Base-by-base conservation (phyloP, 2,113 vertebrate species). In the Equus quagga region DNA sequence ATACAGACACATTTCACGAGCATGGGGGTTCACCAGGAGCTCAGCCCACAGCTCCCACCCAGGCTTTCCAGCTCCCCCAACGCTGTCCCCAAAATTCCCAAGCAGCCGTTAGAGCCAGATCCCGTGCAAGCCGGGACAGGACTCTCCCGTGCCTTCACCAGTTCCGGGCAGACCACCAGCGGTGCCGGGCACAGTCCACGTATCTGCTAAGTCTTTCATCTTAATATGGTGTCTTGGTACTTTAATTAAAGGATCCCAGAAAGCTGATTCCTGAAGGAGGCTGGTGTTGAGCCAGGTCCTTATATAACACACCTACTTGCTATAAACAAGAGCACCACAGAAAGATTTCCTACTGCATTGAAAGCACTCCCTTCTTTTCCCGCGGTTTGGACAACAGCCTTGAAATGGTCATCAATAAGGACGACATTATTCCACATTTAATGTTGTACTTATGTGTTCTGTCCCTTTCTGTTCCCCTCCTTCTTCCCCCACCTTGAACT, bases 171-270 rank as follows among this genome's bases (percentile, higher is more conserved):
- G 86, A 84, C 81, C 92, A 95, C 85, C 56, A 15, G 56, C 89
- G 4, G 65, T 18, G n/a, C 70, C 26, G 36, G 69, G 81, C 2
- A 4, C 23, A 9, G 70, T 33, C 41, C 36, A 31, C 78, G 1
- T 15, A 17, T 36, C 94, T 54, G 81, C n/a, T 41, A 8, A 84
- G 69, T 44, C 86, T 97, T 89, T 93, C 86, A 46, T 93, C 23
- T 65, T 89, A 36, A 60, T 49, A 14, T 6, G 8, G 33, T 65
- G 75, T 78, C 36, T 94, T 24, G 24, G 49, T 79, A 10, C 89
- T 93, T 93, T 94, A 91, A 87, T 91, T 86, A 95, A 93, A 94
- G 65, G 92, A 87, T 87, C 79, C 64, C 33, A 70, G 58, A 84
- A 76, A 84, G 76, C 58, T 2, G 6, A 6, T 44, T 89, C 92